Evolutionary conservation across 2,888 invertebrate genomes (phyloP).

Genomic region (Atherix ibis): DNA sequence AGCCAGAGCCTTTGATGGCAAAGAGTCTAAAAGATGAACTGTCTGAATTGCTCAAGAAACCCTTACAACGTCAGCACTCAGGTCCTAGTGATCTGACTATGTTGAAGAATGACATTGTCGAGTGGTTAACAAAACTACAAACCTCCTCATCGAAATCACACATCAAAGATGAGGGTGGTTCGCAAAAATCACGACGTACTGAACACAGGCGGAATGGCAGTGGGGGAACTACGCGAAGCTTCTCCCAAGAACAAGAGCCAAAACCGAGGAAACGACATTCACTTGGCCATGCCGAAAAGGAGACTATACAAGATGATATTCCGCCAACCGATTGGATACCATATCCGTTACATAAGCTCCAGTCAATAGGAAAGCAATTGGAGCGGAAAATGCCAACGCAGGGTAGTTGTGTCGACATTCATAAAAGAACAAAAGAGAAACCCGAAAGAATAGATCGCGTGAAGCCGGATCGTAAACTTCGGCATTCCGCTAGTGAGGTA

Average conservation of each 20-base stretch:
- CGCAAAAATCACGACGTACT: conserved; percentile 15
- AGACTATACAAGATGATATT: conserved; percentile 21
- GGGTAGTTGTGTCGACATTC: conserved; percentile 17
- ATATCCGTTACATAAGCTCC: conserved; percentile 27
- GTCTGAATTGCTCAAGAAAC: conserved; percentile 29
- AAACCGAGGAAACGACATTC: conserved; percentile 30
- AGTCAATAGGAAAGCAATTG: conserved; percentile 23
- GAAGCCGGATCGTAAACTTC: conserved; percentile 24
- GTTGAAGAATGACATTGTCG: conserved; percentile 30
- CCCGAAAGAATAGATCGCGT: conserved; percentile 8
- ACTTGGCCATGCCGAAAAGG: conserved; percentile 26
- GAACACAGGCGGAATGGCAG: conserved; percentile 29
- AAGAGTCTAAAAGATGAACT: conserved; percentile 23
- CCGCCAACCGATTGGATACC: conserved; percentile 29
- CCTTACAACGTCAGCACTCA: conserved; percentile 29
- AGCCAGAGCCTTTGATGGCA: background rate
- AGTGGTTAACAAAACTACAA: conserved; percentile 31
- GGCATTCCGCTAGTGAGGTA: conserved; percentile 31
- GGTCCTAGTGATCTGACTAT: conserved; percentile 30
- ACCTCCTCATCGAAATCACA: conserved; percentile 16
- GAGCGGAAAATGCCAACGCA: conserved; percentile 12
- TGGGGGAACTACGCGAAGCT: conserved; percentile 25
- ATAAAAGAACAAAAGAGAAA: conserved; percentile 13
- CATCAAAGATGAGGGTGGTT: conserved; percentile 11
- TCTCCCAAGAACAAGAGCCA: conserved; percentile 26